Evolutionary conservation across 1,140 invertebrate genomes (phyloP).

Genomic region (Idris sp.): DNA sequence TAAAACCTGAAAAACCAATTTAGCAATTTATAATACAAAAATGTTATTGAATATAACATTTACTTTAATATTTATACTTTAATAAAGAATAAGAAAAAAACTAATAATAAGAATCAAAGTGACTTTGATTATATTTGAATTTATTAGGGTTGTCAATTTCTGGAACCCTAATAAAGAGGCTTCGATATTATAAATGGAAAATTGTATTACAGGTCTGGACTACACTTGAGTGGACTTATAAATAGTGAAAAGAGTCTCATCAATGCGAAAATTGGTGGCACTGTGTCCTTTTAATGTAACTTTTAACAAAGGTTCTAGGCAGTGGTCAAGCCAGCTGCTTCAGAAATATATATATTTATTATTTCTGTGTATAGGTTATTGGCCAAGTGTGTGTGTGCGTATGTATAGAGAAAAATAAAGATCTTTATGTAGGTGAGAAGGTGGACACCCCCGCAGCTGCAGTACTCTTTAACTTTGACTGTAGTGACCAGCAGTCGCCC

Average conservation of each 20-base stretch:
- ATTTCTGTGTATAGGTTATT: no score
- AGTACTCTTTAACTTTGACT: conserved; percentile 57
- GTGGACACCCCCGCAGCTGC: conserved; percentile 57
- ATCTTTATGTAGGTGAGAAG: conserved; percentile 51
- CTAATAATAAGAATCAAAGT: no score
- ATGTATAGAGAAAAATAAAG: conserved; percentile 46
- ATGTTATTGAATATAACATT: no score
- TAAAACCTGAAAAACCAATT: no score
- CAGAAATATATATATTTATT: conserved; percentile 38
- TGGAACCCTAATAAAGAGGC: no score
- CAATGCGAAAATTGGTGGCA: conserved; percentile 68
- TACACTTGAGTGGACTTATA: conserved; percentile 62
- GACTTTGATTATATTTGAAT: no score
- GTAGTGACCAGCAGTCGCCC: conserved; percentile 67
- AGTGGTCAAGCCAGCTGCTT: conserved; percentile 49
- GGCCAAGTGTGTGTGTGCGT: no score
- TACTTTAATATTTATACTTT: no score
- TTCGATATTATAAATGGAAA: conserved; percentile 25
- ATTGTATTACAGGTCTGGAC: conserved; percentile 14
- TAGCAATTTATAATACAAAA: no score
- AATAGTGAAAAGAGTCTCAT: conserved; percentile 69
- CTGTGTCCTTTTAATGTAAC: conserved; percentile 66
- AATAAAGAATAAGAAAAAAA: no score
- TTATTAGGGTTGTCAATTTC: no score
- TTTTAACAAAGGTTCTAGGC: conserved; percentile 68